Conservation (phyloP, 2,113 vertebrate genomes). For the Microcebus griseorufus region DNA sequence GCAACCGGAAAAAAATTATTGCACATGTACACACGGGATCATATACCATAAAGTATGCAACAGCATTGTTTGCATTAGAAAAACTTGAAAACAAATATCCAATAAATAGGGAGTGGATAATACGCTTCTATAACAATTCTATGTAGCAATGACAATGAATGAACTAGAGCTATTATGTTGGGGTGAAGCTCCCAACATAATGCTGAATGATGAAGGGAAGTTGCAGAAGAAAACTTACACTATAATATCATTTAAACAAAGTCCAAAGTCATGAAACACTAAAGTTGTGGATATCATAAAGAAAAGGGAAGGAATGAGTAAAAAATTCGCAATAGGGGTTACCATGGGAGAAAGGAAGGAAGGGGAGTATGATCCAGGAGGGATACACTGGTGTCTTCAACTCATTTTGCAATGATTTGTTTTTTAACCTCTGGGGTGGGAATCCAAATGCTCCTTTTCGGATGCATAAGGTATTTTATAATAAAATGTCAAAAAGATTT, state of each 20-base stretch:
- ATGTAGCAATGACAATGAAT: background rate
- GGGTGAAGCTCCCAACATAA: background rate
- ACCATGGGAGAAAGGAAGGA: background rate
- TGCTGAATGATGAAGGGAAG: background rate
- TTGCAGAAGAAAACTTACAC: background rate
- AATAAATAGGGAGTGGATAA: background rate
- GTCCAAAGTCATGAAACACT: background rate
- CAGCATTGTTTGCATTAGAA: background rate
- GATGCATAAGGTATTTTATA: background rate
- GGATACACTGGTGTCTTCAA: background rate
- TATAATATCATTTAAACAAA: slow-evolving; percentile 17
- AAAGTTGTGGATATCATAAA: background rate
- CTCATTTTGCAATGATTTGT: background rate
- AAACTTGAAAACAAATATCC: background rate
- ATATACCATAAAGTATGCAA: background rate
- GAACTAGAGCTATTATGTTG: background rate
- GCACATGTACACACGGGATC: background rate
- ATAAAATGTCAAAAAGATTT: background rate
- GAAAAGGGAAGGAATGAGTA: background rate
- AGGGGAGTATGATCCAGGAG: background rate
- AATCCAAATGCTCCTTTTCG: background rate
- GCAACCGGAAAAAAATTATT: background rate
- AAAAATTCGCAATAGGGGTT: background rate
- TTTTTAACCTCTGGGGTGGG: background rate
- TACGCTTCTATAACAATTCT: background rate